Evolutionary conservation across 2,888 invertebrate species (phyloP), one percentile per base, ranked within the genome.

Genomic region (Artemia sinica): DNA sequence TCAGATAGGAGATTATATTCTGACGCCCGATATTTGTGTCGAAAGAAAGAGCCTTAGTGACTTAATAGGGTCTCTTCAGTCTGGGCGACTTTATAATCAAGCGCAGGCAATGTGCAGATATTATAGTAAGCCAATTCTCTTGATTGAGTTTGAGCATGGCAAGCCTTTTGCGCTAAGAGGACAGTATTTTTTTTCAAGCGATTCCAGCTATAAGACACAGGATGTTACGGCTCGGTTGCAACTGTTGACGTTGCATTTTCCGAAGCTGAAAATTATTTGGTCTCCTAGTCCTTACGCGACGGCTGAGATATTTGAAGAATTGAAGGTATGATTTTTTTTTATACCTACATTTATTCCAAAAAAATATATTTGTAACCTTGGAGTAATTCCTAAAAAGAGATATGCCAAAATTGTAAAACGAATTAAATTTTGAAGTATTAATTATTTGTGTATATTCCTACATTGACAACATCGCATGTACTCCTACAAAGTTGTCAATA

Each of bases 21-120:
- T 99, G 14, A 92, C 96, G 0, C 92, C 95, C 0, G 92, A 95
- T 41, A 89, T 96, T 72, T 96, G 97, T 76, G 88, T 98, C 18
- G 98, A 99, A 79, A 83, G 98, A 68, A 98, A 98, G 79, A 93
- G 93, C 67, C 84, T 97, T 72, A 92, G 91, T 8, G 97, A 98
- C 82, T 81, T 98, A 73, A 92, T 96, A 74, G 93, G 94, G 8
- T 97, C 97, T 0, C 81, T 98, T 50, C 90, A 92, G 78, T 91
- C 89, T 65, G 98, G 98, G 0, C 85, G 98, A 14, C 82, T 98
- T 49, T 96, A 93, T 79, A 91, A 90, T 76, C 98, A 99, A 79
- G 91, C 92, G 73, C 87, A 89, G 63, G 87, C 92, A 72, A 97
- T 97, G 96, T 87, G 86, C 70, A 83, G 95, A 48, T 85, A 86